Evolutionary conservation across 2,113 vertebrate genomes (phyloP), one percentile per base, ranked within the genome.

Genomic region (Megaptera novaeangliae): DNA sequence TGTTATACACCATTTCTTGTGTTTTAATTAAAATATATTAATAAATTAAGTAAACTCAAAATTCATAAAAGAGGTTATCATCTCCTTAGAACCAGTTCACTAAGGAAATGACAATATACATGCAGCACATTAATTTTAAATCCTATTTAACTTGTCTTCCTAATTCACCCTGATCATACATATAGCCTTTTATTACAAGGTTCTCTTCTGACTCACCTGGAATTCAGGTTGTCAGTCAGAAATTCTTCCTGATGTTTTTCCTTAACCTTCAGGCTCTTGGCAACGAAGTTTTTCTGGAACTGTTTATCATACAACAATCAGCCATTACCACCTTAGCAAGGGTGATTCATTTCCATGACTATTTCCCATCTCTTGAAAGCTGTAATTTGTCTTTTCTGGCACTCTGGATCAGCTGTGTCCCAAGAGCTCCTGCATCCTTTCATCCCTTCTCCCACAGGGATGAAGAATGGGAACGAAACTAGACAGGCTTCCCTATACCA

Each of bases 291-390:
- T 93, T 74, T 77, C 57, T 20, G n/a, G 71, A 94, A 52, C 61
- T 52, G 29, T 78, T 92, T 93, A 92, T 81, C 49, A 0, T 5
- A 11, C 5, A 93, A 91, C 71, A 90, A 96, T 97, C 92, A 94
- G 90, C 88, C 74, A 66, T 88, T 55, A 86, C 69, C 55, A 78
- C 78, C 78, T 95, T 86, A 87, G 78, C 66, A 52, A 97, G 93
- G 36, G n/a, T 82, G 88, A 97, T 97, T 98, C 95, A 94, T 98
- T 97, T 97, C 74, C 78, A 34, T 80, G 97, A 97, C 95, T 97
- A 93, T 96, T 84, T 74, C 69, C 36, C 72, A 71, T 59, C 10
- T 69, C 72, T 87, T 74, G 88, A 66, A 87, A 96, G 78, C 34
- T 86, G 36, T 75, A 95, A 98, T 97, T 96, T 96, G 86, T 96